Evolutionary conservation across 53 echinoderm and acorn worm genomes (phyloP).

Genomic region (Astropecten irregularis): DNA sequence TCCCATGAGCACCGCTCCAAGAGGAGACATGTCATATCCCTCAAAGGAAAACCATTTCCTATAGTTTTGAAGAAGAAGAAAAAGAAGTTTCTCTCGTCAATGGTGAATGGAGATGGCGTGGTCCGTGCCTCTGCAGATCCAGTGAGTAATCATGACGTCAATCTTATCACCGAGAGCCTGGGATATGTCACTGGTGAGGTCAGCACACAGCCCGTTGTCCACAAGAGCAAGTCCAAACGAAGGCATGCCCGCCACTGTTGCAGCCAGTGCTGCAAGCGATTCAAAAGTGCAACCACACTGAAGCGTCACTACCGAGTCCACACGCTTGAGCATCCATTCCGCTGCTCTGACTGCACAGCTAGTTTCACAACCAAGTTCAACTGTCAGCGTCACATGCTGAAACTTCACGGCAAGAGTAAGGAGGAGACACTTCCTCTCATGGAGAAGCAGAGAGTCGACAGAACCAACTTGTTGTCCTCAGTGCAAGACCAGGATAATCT

Average conservation of each 20-base stretch:
- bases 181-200: slow-evolving; percentile 6
- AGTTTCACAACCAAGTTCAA: slow-evolving; percentile 99
- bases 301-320: slow-evolving; percentile 89
- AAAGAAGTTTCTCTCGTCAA: neutral
- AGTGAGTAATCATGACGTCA: neutral
- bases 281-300: slow-evolving; percentile 88
- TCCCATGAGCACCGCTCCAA: neutral
- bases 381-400: slow-evolving; percentile 97
- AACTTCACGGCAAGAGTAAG: slow-evolving; percentile 86
- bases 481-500: neutral
- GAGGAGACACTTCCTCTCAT: slow-evolving; percentile 72
- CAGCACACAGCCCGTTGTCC: neutral
- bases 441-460: slow-evolving; percentile 28
- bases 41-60: slow-evolving; percentile 34
- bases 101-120: neutral
- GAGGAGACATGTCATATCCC: neutral
- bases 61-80: slow-evolving; percentile 50
- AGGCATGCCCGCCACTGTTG: slow-evolving; percentile 77
- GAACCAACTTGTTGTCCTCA: neutral
- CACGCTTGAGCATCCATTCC: slow-evolving; percentile 91
- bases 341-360: slow-evolving; percentile 85
- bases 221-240: slow-evolving; percentile 32
- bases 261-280: slow-evolving; percentile 90
- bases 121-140: neutral
- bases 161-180: neutral